Conservation (phyloP, 2,888 invertebrate genomes). For the Meteorus colon region DNA sequence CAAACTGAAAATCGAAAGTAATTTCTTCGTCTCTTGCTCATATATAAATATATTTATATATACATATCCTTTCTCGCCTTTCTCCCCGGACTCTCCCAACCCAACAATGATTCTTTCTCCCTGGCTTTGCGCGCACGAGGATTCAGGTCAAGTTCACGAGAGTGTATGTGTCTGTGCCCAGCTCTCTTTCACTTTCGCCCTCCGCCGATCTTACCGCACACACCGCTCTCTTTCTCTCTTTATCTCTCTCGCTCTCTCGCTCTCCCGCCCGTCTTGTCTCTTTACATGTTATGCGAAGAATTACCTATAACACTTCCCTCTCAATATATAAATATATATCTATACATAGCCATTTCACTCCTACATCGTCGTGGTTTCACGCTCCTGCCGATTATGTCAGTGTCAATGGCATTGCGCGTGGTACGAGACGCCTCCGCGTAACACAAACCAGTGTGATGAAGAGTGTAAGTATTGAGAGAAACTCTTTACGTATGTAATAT, state of each 20-base stretch:
- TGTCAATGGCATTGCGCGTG: conserved; percentile 65
- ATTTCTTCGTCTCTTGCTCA: conserved; percentile 55
- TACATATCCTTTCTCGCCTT: conserved; percentile 44
- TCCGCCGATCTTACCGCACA: conserved; percentile 31
- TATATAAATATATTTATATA: conserved; percentile 2
- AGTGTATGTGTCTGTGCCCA: conserved; percentile 45
- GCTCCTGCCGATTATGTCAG: conserved; percentile 65
- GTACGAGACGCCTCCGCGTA: conserved; percentile 10
- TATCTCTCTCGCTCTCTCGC: too few species aligned
- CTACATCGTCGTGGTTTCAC: conserved; percentile 53
- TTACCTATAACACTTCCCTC: conserved; percentile 31
- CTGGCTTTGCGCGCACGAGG: conserved; percentile 48
- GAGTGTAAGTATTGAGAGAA: too few species aligned
- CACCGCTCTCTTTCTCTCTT: conserved; percentile 41
- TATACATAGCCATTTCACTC: conserved; percentile 60
- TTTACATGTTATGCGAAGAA: conserved; percentile 37
- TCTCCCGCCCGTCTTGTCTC: conserved; percentile 21
- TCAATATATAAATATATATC: conserved; percentile 41
- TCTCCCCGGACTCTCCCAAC: conserved; percentile 60
- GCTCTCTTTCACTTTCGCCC: conserved; percentile 49
- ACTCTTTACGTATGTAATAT: background rate
- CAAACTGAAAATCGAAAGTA: conserved; percentile 64
- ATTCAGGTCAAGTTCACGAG: conserved; percentile 61
- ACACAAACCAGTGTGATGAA: conserved; percentile 25
- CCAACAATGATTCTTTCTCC: conserved; percentile 62